Percentiles rank a stretch among this genome's conserved stretches.
phyloP scores from a whole-genome alignment of 2,888 invertebrate genomes.

The Heliconius erato region DNA sequence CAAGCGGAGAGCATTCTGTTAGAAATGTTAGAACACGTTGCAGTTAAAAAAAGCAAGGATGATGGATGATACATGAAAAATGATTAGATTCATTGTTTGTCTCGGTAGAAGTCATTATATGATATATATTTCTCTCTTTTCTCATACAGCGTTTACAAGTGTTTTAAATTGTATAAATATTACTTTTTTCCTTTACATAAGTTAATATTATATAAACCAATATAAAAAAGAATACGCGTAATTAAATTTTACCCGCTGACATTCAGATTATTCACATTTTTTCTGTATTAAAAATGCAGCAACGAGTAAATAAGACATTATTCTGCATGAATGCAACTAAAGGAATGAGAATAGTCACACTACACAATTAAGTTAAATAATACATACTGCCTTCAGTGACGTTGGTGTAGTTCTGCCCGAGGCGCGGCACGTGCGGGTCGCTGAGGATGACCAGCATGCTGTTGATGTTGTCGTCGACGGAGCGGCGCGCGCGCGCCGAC shows the following conservation, averaged over 20 bases:
- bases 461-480: conserved; percentile 66
- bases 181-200: neutral
- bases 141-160: too few species aligned
- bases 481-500: conserved; percentile 61
- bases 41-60: conserved; percentile 3
- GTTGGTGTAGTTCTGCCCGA: conserved; percentile 66
- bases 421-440: conserved; percentile 62
- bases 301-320: too few species aligned
- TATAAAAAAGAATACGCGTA: too few species aligned
- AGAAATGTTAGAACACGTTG: conserved; percentile 12
- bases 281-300: too few species aligned
- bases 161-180: neutral
- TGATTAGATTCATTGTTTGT: neutral
- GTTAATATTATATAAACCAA: too few species aligned
- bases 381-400: conserved; percentile 62
- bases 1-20: conserved; percentile 21
- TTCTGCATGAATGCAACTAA: neutral
- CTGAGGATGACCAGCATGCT: conserved; percentile 76
- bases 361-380: neutral
- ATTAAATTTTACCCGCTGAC: too few species aligned
- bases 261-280: too few species aligned
- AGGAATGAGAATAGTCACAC: neutral
- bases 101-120: neutral
- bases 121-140: neutral
- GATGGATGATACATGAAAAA: neutral